phyloP scores from a whole-genome alignment of 2,888 invertebrate genomes.

The Dugesia japonica region DNA sequence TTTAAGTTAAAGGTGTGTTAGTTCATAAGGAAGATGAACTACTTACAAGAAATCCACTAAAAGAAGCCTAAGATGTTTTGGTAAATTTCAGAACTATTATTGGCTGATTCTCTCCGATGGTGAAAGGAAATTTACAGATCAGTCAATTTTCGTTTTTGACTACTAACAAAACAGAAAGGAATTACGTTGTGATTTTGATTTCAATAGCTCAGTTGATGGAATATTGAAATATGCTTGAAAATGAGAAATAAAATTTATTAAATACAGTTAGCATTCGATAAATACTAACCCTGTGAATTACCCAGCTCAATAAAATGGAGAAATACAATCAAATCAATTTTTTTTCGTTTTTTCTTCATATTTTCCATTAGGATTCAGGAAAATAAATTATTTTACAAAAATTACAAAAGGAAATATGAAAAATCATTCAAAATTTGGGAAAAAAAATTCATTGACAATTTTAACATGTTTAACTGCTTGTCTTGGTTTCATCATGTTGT shows the following conservation, averaged over 20 bases:
- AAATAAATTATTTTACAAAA: not conserved
- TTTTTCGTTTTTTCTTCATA: not conserved
- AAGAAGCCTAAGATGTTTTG: not conserved
- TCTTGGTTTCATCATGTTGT: constrained; percentile 45
- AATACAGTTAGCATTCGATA: not conserved
- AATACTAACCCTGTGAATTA: no score
- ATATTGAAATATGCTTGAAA: not conserved
- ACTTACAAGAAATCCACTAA: not conserved
- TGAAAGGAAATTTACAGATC: not conserved
- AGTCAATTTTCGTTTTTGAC: not conserved
- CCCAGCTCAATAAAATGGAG: not conserved
- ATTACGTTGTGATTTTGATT: not conserved
- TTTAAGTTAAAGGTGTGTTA: not conserved
- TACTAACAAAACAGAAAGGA: not conserved
- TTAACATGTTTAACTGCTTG: constrained; percentile 46
- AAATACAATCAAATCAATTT: not conserved
- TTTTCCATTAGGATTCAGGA: not conserved
- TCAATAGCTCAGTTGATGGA: not conserved
- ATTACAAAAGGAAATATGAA: not conserved
- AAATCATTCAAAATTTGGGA: constrained; percentile 30
- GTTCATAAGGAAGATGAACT: not conserved
- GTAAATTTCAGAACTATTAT: not conserved
- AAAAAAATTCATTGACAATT: constrained; percentile 43
- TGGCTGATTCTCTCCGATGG: not conserved
- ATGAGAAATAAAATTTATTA: not conserved